Evolutionary conservation across 2,113 vertebrate genomes (phyloP).

Genomic region (Centrocercus urophasianus): DNA sequence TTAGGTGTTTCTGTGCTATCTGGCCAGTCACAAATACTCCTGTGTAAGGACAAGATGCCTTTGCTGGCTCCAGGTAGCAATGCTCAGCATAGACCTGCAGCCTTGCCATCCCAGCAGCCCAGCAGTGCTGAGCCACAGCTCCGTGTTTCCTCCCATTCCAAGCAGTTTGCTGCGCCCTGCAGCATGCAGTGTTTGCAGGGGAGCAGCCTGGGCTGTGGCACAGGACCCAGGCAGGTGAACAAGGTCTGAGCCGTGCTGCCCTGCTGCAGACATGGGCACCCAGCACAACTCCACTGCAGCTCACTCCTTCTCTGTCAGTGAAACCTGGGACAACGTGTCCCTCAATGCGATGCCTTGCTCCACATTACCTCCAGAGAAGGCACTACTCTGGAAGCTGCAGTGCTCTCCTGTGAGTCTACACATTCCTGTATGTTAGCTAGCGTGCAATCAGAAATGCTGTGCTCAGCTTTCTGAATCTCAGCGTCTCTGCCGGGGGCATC

Average conservation of each 20-base stretch:
- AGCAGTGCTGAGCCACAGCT: too few species aligned
- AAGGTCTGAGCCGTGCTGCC: rapidly evolving
- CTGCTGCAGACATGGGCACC: too few species aligned
- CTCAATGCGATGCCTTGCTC: not conserved
- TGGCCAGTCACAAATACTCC: too few species aligned
- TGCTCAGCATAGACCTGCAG: too few species aligned
- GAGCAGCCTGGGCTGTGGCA: rapidly evolving
- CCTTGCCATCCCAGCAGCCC: too few species aligned
- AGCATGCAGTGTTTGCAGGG: not conserved
- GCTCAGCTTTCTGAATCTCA: not conserved
- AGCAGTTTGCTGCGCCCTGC: too few species aligned
- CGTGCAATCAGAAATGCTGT: not conserved
- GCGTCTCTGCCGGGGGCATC: not conserved
- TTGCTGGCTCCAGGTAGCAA: too few species aligned
- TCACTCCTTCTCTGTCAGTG: not conserved
- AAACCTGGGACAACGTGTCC: not conserved
- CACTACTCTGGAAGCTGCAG: not conserved
- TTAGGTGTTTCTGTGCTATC: too few species aligned
- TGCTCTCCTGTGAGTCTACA: not conserved
- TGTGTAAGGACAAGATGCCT: too few species aligned
- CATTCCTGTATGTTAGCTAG: not conserved
- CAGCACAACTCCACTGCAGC: rapidly evolving
- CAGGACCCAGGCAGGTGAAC: not conserved
- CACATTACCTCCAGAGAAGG: not conserved
- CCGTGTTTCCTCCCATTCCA: too few species aligned